Evolutionary conservation across 2,113 vertebrate genomes (phyloP), one percentile per base, ranked within the genome.

Genomic region (Thunnus thynnus): DNA sequence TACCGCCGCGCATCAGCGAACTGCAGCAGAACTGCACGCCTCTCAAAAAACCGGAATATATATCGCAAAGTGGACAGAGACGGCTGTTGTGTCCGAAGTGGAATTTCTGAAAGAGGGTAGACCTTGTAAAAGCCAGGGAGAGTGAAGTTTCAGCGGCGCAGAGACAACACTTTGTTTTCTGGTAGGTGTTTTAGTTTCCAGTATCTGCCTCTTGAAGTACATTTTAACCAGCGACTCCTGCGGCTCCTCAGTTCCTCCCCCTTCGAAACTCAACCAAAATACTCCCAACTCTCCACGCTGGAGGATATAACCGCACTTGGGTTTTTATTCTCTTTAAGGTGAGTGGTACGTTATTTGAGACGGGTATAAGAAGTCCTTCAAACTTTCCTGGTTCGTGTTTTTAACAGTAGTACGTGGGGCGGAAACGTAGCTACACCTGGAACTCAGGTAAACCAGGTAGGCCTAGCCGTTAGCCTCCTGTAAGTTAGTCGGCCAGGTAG

Each of bases 401-500:
- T 85, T 22, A 22, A 18, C 3, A 7, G 71, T 50, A 1, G 83
- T 78, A 69, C 87, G 81, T 86, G 77, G 61, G 78, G 82, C 89
- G 92, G 92, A 94, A 90, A 82, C 76, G 16, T 9, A 13, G 66
- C 57, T 44, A n/a, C 51, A 94, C 92, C 94, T 94, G 93, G 70
- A 78, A 5, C 89, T 77, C 94, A 95, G 95, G 95, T 95, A 85
- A 75, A 64, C 46, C 75, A 87, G 92, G 87, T 90, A 84, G 88
- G 86, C 85, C 90, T 44, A 51, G 83, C 56, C 5, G 11, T 60
- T 83, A 87, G 86, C 86, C 16, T 32, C 51, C 7, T 5, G n/a
- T 16, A 4, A 30, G 27, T 30, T 30, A 3, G 16, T 65, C 41
- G 41, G 36, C 10, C 18, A 2, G 16, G 36, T 77, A 69, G 67